phyloP scores from a whole-genome alignment of 2,113 vertebrate species.

The Dissostichus mawsoni region DNA sequence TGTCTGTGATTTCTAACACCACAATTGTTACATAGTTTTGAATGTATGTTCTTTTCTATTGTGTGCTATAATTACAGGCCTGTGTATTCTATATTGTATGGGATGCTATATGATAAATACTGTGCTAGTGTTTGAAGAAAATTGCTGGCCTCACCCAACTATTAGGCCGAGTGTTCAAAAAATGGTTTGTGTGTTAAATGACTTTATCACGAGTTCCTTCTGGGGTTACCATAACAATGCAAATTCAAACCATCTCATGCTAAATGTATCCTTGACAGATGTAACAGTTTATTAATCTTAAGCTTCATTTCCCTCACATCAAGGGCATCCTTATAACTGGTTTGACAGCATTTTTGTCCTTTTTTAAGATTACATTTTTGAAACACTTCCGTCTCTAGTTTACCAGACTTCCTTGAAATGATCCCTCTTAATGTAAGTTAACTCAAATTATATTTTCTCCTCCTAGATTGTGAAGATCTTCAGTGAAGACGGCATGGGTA shows the following conservation, averaged over 20 bases:
- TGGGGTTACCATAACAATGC: neutral
- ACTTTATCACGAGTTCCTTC: constrained; percentile 6
- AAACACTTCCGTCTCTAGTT: neutral
- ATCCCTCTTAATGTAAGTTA: neutral
- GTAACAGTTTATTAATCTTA: neutral
- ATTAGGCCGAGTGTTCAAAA: constrained; percentile 38
- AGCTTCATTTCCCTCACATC: neutral
- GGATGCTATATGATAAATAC: constrained; percentile 58
- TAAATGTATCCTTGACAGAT: neutral
- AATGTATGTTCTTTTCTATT: constrained; percentile 67
- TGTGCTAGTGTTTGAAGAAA: constrained; percentile 59
- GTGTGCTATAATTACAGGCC: constrained; percentile 69
- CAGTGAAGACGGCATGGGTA: constrained; percentile 95
- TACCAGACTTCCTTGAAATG: neutral
- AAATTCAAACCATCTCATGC: neutral
- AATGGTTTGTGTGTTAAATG: constrained; percentile 34
- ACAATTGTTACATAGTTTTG: constrained; percentile 64
- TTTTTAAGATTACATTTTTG: neutral
- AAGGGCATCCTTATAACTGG: neutral
- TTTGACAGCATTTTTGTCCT: neutral
- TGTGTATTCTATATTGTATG: constrained; percentile 46
- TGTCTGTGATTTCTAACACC: constrained; percentile 68
- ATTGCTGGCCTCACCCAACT: constrained; percentile 60
- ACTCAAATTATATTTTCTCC: neutral
- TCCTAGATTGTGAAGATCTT: constrained; percentile 96